A percentile compares a stretch with the other conserved stretches of the same genome.
Conservation (phyloP, 2,888 invertebrate species). For the Dryobotodes eremita region DNA sequence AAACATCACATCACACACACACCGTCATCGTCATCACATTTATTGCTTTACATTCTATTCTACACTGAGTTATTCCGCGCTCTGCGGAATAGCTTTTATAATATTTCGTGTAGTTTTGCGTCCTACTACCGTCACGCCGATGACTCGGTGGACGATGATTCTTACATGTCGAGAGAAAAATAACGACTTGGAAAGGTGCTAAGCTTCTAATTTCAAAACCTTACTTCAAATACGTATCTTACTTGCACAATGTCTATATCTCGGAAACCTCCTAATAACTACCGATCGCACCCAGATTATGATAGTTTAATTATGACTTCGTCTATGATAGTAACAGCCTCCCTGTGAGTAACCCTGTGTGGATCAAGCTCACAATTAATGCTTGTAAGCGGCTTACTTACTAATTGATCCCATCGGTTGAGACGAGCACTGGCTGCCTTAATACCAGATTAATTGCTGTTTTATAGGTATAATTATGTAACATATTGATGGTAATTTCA, state of each 20-base stretch:
- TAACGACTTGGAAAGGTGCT: not conserved
- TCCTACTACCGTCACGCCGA: not conserved
- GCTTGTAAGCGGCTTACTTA: constrained; percentile 65
- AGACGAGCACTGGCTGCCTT: constrained; percentile 50
- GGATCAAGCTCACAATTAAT: constrained; percentile 45
- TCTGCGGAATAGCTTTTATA: not conserved
- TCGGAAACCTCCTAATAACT: not conserved
- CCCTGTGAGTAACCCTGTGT: constrained; percentile 43
- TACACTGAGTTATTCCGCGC: not conserved
- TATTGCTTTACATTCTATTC: not conserved
- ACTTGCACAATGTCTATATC: not conserved
- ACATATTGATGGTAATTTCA: constrained; percentile 13
- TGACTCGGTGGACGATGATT: not conserved
- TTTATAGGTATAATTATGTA: constrained; percentile 33
- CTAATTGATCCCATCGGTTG: constrained; percentile 64
- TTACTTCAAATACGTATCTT: not conserved
- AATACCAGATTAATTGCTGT: constrained; percentile 62
- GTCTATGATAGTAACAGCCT: constrained; percentile 24
- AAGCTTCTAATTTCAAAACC: not conserved
- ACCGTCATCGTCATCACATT: too few relatives aligned
- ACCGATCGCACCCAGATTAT: not conserved
- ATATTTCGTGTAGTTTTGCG: not conserved
- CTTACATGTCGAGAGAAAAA: not conserved
- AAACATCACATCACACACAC: too few relatives aligned
- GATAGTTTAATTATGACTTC: constrained; percentile 53